Evolutionary conservation across 2,797 vertebrate genomes (phyloP).

Genomic region (Hippocampus kuda): DNA sequence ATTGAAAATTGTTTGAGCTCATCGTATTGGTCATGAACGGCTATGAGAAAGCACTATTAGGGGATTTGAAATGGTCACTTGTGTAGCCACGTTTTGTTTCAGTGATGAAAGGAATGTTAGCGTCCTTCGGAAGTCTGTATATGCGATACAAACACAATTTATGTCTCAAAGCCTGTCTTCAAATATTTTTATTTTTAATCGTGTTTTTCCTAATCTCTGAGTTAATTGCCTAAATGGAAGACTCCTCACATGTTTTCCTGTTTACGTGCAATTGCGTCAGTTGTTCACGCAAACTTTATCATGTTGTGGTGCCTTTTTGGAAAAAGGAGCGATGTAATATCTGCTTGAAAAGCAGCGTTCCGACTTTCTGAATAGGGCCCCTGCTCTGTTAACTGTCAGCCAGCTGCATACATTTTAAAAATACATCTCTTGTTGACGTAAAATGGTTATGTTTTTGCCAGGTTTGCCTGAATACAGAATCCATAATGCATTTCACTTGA

Average conservation of each 20-base stretch:
- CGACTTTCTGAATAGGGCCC: neutral
- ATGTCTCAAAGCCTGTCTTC: no score
- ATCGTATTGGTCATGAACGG: neutral
- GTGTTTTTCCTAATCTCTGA: no score
- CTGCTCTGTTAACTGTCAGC: constrained; percentile 5
- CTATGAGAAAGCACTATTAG: neutral
- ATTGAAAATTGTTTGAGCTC: neutral
- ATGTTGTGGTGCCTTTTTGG: neutral
- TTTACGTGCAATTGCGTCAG: no score
- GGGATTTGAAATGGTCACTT: neutral
- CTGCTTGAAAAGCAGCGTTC: neutral
- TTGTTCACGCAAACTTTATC: neutral
- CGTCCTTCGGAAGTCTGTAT: neutral
- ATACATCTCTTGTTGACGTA: constrained; percentile 7
- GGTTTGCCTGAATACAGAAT: constrained; percentile 21
- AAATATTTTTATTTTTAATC: no score
- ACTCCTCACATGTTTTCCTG: no score
- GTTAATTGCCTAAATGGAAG: no score
- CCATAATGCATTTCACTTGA: constrained; percentile 1
- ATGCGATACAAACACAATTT: no score
- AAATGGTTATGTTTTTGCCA: constrained; percentile 10
- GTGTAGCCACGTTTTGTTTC: neutral
- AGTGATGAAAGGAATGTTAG: neutral
- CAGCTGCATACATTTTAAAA: neutral
- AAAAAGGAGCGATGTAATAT: neutral